phyloP scores from a whole-genome alignment of 2,888 invertebrate species.

The Hirtodrosophila cameraria region DNA sequence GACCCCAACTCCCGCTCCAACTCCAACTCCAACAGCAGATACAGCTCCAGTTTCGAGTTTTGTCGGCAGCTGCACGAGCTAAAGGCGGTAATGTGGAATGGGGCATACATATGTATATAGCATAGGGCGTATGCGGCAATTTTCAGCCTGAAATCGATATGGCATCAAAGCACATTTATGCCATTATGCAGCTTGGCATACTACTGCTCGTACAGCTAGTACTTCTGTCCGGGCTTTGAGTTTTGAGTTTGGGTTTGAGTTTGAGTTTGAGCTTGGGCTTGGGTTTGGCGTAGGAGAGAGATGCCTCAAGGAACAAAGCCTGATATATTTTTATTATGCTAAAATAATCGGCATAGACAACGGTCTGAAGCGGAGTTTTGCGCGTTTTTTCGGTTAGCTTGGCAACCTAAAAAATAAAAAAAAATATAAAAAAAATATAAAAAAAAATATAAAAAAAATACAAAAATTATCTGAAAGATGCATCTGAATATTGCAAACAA shows the following conservation, averaged over 20 bases:
- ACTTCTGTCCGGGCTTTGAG: no score
- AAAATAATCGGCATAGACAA: slow-evolving; percentile 77
- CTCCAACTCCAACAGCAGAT: slow-evolving; percentile 24
- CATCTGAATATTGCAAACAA: slow-evolving; percentile 81
- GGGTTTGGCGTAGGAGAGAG: slow-evolving; percentile 47
- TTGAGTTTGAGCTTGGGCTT: not conserved
- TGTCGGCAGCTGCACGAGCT: slow-evolving; percentile 60
- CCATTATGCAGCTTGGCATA: slow-evolving; percentile 61
- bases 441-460: not conserved
- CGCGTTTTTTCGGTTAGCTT: slow-evolving; percentile 62
- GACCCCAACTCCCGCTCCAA: slow-evolving; percentile 25
- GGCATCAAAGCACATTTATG: slow-evolving; percentile 76
- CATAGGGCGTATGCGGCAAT: slow-evolving; percentile 75
- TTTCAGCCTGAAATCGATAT: slow-evolving; percentile 73
- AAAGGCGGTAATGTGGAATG: slow-evolving; percentile 24
- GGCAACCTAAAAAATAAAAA: slow-evolving; percentile 39
- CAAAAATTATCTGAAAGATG: slow-evolving; percentile 76
- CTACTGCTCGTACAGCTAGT: not conserved
- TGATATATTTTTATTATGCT: slow-evolving; percentile 79
- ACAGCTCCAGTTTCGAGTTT: slow-evolving; percentile 28
- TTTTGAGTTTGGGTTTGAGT: no score
- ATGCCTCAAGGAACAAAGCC: slow-evolving; percentile 54
- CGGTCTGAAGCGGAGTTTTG: slow-evolving; percentile 41
- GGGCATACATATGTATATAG: slow-evolving; percentile 17
- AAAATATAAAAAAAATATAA: slow-evolving; percentile 1